A percentile compares a stretch with the other conserved stretches of the same genome.
phyloP scores from a whole-genome alignment of 2,888 invertebrate species.

The Ophion costatus region DNA sequence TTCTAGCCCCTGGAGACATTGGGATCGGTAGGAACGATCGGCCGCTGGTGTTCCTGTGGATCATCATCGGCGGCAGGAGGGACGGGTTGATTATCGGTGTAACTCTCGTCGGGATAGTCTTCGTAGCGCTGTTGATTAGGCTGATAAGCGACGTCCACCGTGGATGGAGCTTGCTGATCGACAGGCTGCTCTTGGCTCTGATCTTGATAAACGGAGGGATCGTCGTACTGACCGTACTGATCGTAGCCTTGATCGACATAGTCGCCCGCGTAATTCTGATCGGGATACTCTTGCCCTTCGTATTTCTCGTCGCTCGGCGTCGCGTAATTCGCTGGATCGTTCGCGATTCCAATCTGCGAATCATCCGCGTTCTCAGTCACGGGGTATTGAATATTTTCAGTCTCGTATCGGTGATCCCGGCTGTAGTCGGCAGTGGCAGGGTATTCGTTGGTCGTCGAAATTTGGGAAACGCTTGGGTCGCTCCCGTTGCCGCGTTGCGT shows the following conservation, averaged over 20 bases:
- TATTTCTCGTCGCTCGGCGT: slow-evolving; percentile 66
- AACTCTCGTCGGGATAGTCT: slow-evolving; percentile 57
- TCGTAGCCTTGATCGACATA: slow-evolving; percentile 71
- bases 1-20: slow-evolving; percentile 45
- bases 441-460: slow-evolving; percentile 42
- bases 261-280: slow-evolving; percentile 67
- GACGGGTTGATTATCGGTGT: slow-evolving; percentile 51
- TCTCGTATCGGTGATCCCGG: slow-evolving; percentile 24
- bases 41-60: slow-evolving; percentile 14
- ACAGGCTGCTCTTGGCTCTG: slow-evolving; percentile 39
- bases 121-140: slow-evolving; percentile 64
- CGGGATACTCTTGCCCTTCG: slow-evolving; percentile 63
- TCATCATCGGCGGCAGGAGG: slow-evolving; percentile 36
- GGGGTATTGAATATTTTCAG: slow-evolving; percentile 36
- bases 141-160: slow-evolving; percentile 32
- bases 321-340: slow-evolving; percentile 58
- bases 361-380: slow-evolving; percentile 18
- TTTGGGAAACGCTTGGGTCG: slow-evolving; percentile 14
- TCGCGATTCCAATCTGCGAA: neutral
- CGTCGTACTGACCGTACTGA: slow-evolving; percentile 76
- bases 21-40: slow-evolving; percentile 40
- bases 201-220: slow-evolving; percentile 70
- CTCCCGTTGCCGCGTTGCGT: slow-evolving; percentile 51
- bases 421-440: slow-evolving; percentile 35
- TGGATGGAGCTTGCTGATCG: slow-evolving; percentile 40